phyloP scores from a whole-genome alignment of 1,140 invertebrate species.

The Zaprionus nigranus region DNA sequence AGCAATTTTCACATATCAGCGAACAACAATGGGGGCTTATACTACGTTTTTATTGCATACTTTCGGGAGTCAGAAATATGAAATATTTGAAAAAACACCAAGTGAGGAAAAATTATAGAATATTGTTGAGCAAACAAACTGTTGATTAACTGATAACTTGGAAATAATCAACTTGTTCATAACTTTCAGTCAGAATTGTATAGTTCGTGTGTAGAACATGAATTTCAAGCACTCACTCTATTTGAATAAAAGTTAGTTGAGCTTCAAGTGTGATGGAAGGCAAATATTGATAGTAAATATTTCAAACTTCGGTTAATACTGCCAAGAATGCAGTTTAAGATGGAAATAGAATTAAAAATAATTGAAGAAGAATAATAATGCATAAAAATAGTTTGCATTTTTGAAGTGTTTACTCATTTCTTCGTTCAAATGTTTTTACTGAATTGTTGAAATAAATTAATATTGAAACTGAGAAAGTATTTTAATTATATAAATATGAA shows the following conservation, averaged over 20 bases:
- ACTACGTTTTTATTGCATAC: slow-evolving; percentile 29
- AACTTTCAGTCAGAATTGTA: neutral
- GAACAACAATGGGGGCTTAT: slow-evolving; percentile 34
- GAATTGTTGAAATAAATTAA: neutral
- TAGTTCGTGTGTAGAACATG: neutral
- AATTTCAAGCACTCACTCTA: neutral
- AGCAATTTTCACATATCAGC: slow-evolving; percentile 14
- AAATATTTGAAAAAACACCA: neutral
- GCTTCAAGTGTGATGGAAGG: neutral
- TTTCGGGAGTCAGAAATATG: slow-evolving; percentile 4
- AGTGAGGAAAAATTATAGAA: neutral
- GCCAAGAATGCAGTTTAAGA: neutral
- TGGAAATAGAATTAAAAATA: neutral
- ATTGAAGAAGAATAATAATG: neutral
- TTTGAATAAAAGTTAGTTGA: neutral
- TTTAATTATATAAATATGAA: too few species aligned
- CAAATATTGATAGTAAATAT: neutral
- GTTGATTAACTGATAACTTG: slow-evolving; percentile 10
- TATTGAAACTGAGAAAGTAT: too few species aligned
- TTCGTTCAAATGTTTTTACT: neutral
- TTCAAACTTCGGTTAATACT: neutral
- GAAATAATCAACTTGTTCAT: neutral
- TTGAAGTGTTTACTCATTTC: neutral
- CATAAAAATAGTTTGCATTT: neutral
- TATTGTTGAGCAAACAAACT: neutral